phyloP scores from a whole-genome alignment of 1,140 invertebrate species.

The Trichonephila clavipes region DNA sequence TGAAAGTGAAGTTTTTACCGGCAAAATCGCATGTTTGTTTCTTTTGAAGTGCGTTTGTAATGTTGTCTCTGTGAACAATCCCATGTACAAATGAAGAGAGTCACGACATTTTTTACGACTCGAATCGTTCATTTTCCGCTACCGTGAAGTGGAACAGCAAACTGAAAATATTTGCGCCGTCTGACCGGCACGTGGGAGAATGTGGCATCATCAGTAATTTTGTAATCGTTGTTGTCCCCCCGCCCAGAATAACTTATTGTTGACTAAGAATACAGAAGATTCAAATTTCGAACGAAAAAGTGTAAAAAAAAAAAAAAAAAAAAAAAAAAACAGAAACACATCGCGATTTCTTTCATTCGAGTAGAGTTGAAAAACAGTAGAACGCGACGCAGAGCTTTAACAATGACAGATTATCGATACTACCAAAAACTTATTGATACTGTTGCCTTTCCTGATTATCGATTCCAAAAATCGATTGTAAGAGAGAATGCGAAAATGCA shows the following conservation, averaged over 20 bases:
- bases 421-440: no score
- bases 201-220: not conserved
- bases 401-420: no score
- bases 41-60: not conserved
- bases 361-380: no score
- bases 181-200: not conserved
- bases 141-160: slow-evolving; percentile 38
- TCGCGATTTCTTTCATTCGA: no score
- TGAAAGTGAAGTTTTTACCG: not conserved
- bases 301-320: no score
- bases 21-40: not conserved
- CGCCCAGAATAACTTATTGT: not conserved
- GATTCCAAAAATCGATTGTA: no score
- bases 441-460: no score
- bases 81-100: slow-evolving; percentile 28
- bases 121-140: not conserved
- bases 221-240: not conserved
- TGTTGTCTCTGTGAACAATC: slow-evolving; percentile 11
- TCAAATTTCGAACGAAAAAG: no score
- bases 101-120: slow-evolving; percentile 32
- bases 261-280: not conserved
- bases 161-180: not conserved
- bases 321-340: no score
- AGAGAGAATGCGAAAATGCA: no score
- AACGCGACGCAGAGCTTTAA: no score